A percentile compares a stretch with the other conserved stretches of the same genome.
These are phyloP conservation scores for Phengaris arion DNA, from an alignment of 2,888 invertebrate genomes.

Conservation along the genomic window DNA sequence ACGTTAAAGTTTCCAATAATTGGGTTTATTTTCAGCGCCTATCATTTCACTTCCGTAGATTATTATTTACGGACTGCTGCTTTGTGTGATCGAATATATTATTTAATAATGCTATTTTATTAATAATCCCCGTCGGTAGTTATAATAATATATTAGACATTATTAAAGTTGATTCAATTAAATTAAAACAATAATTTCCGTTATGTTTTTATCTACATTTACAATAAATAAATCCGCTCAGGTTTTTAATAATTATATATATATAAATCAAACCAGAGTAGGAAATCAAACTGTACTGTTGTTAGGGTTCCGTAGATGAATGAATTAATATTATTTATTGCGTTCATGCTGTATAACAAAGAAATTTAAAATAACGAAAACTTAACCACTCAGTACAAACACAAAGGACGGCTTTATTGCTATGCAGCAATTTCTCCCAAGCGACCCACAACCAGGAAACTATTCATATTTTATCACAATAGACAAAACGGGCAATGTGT, in stretches of 20 bases:
- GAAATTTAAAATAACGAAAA: too few relatives aligned
- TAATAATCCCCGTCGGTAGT: background rate
- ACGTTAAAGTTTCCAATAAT: conserved; percentile 41
- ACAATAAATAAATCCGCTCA: background rate
- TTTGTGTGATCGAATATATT: background rate
- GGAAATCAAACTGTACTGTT: background rate
- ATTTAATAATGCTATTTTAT: background rate
- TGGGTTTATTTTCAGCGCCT: conserved; percentile 41
- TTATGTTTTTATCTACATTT: background rate
- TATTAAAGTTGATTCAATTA: background rate
- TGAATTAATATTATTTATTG: too few relatives aligned
- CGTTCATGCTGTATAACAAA: too few relatives aligned
- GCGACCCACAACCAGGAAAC: too few relatives aligned
- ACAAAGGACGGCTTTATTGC: too few relatives aligned
- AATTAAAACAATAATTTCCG: background rate
- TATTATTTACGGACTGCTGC: background rate
- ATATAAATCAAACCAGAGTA: background rate
- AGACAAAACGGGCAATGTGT: too few relatives aligned
- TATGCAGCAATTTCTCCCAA: too few relatives aligned
- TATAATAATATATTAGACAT: background rate
- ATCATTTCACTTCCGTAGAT: conserved; percentile 36
- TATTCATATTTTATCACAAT: too few relatives aligned
- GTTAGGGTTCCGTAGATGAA: too few relatives aligned
- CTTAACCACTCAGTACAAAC: too few relatives aligned
- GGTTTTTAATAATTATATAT: background rate